A percentile compares a stretch with the other conserved stretches of the same genome.
phyloP scores from a whole-genome alignment of 2,113 vertebrate species.

The Nothoprocta perdicaria region DNA sequence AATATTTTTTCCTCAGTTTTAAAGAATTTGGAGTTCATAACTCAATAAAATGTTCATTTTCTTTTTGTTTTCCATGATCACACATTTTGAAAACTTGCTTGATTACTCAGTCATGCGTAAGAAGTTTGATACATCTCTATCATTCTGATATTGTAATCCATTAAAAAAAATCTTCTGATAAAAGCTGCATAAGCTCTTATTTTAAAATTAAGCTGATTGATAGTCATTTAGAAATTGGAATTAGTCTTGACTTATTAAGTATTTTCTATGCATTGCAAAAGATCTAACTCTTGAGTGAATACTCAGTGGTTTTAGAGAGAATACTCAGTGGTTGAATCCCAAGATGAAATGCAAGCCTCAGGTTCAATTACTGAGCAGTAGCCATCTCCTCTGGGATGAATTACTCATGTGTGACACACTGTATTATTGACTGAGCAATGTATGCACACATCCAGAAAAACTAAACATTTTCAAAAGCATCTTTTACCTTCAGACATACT shows the following conservation, averaged over 20 bases:
- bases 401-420: rapidly evolving
- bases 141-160: rapidly evolving
- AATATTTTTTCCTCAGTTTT: neutral
- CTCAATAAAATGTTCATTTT: neutral
- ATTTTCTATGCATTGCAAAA: neutral
- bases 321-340: neutral
- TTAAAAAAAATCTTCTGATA: neutral
- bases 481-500: neutral
- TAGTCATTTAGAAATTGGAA: neutral
- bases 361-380: neutral
- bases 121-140: neutral
- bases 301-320: neutral
- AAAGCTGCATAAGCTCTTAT: rapidly evolving
- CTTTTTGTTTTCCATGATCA: neutral
- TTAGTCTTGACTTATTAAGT: neutral
- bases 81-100: neutral
- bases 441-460: neutral
- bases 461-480: neutral
- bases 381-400: neutral
- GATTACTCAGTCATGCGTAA: neutral
- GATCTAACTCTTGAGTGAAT: neutral
- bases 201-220: neutral
- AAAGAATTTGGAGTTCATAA: too few species aligned
- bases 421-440: neutral
- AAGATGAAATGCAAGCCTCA: neutral